Evolutionary conservation across 2,797 vertebrate genomes (phyloP).

Genomic region (Anguilla megastoma): DNA sequence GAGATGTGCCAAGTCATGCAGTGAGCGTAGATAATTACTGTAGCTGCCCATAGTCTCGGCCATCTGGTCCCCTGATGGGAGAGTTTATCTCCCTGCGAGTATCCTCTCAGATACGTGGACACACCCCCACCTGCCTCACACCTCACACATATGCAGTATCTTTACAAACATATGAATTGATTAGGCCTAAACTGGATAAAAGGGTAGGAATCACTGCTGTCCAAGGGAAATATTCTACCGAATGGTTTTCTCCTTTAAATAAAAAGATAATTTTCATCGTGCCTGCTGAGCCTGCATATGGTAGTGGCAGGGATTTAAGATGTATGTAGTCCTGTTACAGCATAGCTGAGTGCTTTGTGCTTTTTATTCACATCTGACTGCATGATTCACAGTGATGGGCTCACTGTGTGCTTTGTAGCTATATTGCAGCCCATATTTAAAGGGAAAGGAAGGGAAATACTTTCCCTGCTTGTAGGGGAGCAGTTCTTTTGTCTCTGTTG

Average conservation of each 20-base stretch:
- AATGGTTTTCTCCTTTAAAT: not conserved
- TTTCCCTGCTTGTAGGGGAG: constrained; percentile 16
- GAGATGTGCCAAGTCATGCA: constrained; percentile 56
- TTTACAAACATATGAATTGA: not conserved
- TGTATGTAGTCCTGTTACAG: not conserved
- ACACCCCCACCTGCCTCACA: not conserved
- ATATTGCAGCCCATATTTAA: not conserved
- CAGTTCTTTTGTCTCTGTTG: constrained; percentile 14
- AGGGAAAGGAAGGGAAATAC: constrained; percentile 19
- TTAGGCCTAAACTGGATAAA: not conserved
- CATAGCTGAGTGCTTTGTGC: not conserved
- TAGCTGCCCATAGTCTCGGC: constrained; percentile 54
- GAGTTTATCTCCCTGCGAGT: constrained; percentile 43
- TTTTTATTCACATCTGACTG: not conserved
- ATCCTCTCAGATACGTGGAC: constrained; percentile 16
- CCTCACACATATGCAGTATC: not conserved
- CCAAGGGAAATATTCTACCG: not conserved
- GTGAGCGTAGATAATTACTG: constrained; percentile 61
- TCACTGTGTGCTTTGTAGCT: not conserved
- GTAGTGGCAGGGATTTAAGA: not conserved
- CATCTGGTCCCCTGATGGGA: constrained; percentile 61
- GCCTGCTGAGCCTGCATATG: not conserved
- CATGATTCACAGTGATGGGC: constrained; percentile 10
- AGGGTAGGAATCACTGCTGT: not conserved
- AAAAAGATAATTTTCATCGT: not conserved